Evolutionary conservation across 2,113 vertebrate species (phyloP), one percentile per base, ranked within the genome.

Genomic region (Ageneiosus marmoratus): DNA sequence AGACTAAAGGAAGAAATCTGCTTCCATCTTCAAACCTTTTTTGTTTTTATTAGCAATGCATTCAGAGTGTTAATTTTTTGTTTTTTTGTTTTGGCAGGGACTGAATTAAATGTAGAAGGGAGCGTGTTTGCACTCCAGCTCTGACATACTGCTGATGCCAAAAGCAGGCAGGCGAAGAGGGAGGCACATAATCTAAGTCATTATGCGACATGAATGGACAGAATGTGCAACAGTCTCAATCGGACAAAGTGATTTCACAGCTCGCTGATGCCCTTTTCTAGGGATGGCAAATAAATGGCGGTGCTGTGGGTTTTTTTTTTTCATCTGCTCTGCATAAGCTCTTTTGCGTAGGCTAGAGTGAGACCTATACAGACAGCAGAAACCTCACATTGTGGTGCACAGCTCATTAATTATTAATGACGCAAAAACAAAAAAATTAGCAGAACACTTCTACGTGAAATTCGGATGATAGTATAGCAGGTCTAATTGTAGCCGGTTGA

Each of bases 211-310:
- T 92, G 93, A 94, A 94, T 94, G 93, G 93, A 94, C 92, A 92
- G 92, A 93, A 92, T 92, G 92, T 92, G 92, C 93, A 92, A 93
- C 91, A 91, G 89, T 91, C 92, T 93, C 91, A 90, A 91, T 94
- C 90, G 92, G 93, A 93, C 92, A 94, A 94, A 94, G 92, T 94
- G 93, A 94, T 94, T 94, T 94, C 93, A 94, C 93, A 94, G 93
- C 93, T 93, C 93, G 90, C 89, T 94, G 93, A 91, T 92, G 92
- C 92, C 93, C 91, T 94, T 94, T 94, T 92, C 90, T 91, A 88
- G 90, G 90, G 92, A 94, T 93, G 92, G 92, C 91, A 93, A 94
- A 93, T 93, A 91, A 94, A 94, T 93, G 93, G 90, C 86, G 69
- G 84, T 80, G 82, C 92, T 91, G 92, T 93, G 37, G 37, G 89